Conservation (phyloP, 2,888 invertebrate species). For the Drosophila birchii region DNA sequence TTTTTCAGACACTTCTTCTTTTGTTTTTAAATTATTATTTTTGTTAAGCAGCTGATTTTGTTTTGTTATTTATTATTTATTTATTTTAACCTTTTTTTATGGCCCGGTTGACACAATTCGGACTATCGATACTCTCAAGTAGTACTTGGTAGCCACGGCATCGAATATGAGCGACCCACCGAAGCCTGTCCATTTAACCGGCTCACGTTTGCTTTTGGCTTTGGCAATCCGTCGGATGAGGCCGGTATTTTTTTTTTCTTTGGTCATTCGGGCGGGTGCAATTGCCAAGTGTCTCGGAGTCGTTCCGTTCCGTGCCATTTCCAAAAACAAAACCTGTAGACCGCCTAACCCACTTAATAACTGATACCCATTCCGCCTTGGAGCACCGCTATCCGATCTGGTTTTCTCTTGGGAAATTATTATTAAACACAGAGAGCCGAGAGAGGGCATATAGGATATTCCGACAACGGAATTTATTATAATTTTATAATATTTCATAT, state of each 20-base stretch:
- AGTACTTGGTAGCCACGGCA: not conserved
- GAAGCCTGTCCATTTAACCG: constrained; percentile 62
- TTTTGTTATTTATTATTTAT: not conserved
- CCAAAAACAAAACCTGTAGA: constrained; percentile 48
- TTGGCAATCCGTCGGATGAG: constrained; percentile 57
- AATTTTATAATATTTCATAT: too few relatives aligned
- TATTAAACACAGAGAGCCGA: not conserved
- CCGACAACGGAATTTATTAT: too few relatives aligned
- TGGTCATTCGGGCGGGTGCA: constrained; percentile 45
- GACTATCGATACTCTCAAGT: constrained; percentile 10
- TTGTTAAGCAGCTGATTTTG: not conserved
- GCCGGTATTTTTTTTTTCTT: not conserved
- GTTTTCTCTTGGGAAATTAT: constrained; percentile 37
- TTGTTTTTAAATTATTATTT: not conserved
- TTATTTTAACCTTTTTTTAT: constrained; percentile 23
- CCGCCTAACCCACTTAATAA: constrained; percentile 72
- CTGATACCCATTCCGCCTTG: constrained; percentile 54
- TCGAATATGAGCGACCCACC: constrained; percentile 29
- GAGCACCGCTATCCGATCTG: constrained; percentile 26
- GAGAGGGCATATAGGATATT: too few relatives aligned
- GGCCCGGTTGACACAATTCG: constrained; percentile 40
- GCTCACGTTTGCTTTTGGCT: constrained; percentile 47
- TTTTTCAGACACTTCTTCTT: not conserved
- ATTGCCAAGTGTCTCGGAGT: constrained; percentile 55
- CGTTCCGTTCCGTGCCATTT: constrained; percentile 54